Conservation (phyloP, 2,797 vertebrate species). For the Xiphophorus birchmanni region DNA sequence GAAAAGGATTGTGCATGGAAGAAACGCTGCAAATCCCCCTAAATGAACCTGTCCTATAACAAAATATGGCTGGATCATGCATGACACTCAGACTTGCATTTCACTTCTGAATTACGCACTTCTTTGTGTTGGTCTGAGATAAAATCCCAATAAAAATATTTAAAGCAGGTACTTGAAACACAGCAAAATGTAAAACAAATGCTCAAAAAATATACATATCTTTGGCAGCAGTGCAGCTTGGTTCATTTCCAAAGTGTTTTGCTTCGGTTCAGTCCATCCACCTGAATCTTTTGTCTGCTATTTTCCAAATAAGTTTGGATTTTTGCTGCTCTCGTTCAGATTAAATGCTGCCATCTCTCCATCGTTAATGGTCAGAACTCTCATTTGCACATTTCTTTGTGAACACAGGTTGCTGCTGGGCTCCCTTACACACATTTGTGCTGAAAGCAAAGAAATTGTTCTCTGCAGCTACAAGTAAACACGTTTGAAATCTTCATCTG, state of each 20-base stretch:
- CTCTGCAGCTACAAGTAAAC: background rate
- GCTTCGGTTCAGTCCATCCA: background rate
- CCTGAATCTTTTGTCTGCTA: background rate
- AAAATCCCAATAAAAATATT: background rate
- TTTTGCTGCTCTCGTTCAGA: background rate
- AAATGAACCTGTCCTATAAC: background rate
- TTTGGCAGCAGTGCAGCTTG: background rate
- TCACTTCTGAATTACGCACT: background rate
- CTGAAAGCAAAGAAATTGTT: slow-evolving; percentile 3
- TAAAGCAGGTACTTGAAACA: background rate
- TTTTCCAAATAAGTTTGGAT: background rate
- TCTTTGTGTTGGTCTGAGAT: background rate
- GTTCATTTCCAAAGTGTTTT: background rate
- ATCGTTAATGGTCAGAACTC: background rate
- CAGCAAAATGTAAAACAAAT: background rate
- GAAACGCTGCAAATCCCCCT: background rate
- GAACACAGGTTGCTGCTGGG: background rate
- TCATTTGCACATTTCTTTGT: background rate
- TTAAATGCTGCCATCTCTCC: background rate
- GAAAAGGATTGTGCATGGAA: background rate
- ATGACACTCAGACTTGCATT: background rate
- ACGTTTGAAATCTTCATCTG: background rate
- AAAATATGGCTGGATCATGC: background rate
- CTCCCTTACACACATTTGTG: background rate
- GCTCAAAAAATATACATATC: background rate